Conservation (phyloP, 2,797 vertebrate genomes). For the Triplophysa yarkandensis region DNA sequence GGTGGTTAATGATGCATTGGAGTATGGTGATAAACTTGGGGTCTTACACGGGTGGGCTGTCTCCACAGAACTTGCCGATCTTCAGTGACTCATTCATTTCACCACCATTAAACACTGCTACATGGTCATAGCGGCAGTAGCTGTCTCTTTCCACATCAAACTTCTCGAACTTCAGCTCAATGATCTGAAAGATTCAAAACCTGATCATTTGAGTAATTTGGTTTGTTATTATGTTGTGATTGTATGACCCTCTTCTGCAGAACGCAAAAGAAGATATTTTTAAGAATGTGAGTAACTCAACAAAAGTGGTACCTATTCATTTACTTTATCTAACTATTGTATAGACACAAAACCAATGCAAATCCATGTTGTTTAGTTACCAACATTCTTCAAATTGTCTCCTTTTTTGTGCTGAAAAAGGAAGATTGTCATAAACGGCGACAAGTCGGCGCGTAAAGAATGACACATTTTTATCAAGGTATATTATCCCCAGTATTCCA, state of each 20-base stretch:
- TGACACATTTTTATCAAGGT: too few relatives aligned
- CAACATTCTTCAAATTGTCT: too few relatives aligned
- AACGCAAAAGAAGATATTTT: too few relatives aligned
- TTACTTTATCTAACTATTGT: too few relatives aligned
- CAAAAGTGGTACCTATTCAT: too few relatives aligned
- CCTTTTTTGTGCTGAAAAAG: too few relatives aligned
- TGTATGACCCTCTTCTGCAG: not conserved
- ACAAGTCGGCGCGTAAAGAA: too few relatives aligned
- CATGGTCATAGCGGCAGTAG: constrained; percentile 83
- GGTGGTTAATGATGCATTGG: constrained; percentile 25
- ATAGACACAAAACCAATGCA: too few relatives aligned
- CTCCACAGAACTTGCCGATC: constrained; percentile 85
- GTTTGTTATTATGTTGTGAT: not conserved
- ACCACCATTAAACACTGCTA: constrained; percentile 82
- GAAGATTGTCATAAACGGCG: too few relatives aligned
- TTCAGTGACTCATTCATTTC: constrained; percentile 78
- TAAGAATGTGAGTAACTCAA: too few relatives aligned
- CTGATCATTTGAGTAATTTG: not conserved
- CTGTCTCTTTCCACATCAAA: constrained; percentile 87
- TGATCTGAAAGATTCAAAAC: constrained; percentile 55
- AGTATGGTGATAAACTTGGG: constrained; percentile 45
- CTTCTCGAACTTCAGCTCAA: constrained; percentile 85
- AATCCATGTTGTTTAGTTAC: too few relatives aligned
- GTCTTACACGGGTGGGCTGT: constrained; percentile 84
- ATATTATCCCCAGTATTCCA: too few relatives aligned